phyloP scores from a whole-genome alignment of 2,113 vertebrate species.

The Phoenicopterus ruber region DNA sequence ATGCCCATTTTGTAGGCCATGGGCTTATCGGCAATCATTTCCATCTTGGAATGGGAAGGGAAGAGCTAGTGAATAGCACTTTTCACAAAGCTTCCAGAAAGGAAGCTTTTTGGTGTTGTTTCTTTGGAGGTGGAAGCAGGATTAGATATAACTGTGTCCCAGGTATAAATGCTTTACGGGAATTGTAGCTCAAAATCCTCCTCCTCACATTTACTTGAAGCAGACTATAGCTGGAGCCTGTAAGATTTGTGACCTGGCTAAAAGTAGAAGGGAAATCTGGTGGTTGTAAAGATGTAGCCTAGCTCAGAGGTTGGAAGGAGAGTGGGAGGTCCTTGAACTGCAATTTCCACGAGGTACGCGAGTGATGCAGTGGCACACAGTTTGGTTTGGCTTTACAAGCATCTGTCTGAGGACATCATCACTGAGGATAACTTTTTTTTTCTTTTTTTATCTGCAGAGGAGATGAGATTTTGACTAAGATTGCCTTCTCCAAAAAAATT shows the following conservation, averaged over 20 bases:
- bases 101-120: neutral
- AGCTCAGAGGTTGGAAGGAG: neutral
- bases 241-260: neutral
- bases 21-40: neutral
- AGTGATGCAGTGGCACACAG: neutral
- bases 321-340: accelerated
- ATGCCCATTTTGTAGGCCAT: neutral
- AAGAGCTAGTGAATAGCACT: neutral
- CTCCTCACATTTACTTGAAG: neutral
- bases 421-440: neutral
- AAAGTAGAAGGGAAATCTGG: neutral
- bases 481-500: neutral
- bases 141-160: neutral
- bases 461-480: neutral
- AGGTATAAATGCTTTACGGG: neutral
- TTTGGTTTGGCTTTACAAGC: neutral
- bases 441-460: neutral
- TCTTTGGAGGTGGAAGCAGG: neutral
- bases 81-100: neutral
- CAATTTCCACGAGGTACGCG: neutral
- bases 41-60: neutral
- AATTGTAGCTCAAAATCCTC: neutral
- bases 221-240: neutral
- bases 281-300: neutral
- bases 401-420: neutral